Conservation (phyloP, 2,888 invertebrate genomes). For the Drosophila gaucha region DNA sequence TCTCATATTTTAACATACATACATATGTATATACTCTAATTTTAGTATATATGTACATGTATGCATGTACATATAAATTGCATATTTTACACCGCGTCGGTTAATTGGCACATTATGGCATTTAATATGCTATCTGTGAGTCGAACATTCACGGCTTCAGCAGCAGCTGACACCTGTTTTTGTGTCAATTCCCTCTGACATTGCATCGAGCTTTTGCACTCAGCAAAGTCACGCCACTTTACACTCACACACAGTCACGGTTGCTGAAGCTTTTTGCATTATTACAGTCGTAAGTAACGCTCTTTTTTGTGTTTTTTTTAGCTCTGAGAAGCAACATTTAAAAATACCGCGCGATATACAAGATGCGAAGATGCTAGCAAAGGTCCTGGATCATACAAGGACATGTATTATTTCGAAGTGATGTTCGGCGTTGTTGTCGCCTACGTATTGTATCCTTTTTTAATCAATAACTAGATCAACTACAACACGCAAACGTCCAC, state of each 20-base stretch:
- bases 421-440: conserved; percentile 94
- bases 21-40: too few relatives aligned
- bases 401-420: conserved; percentile 96
- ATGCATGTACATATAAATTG: background rate
- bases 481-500: background rate
- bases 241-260: conserved; percentile 17
- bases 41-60: too few relatives aligned
- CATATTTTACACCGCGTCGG: background rate
- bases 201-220: conserved; percentile 22
- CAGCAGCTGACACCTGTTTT: background rate
- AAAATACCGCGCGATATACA: conserved; percentile 97
- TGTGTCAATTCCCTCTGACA: conserved; percentile 9
- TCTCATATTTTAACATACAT: too few relatives aligned
- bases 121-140: background rate
- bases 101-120: conserved; percentile 8
- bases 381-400: conserved; percentile 96
- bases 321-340: conserved; percentile 93
- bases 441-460: conserved; percentile 99
- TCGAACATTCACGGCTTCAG: background rate
- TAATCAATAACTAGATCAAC: conserved; percentile 5
- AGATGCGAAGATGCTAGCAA: conserved; percentile 97
- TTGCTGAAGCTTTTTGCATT: conserved; percentile 11
- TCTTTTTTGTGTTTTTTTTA: conserved; percentile 80
- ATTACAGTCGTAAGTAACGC: conserved; percentile 30
- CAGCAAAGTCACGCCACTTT: conserved; percentile 58